Conservation (phyloP, 2,797 vertebrate species). For the Danio jaintianensis region DNA sequence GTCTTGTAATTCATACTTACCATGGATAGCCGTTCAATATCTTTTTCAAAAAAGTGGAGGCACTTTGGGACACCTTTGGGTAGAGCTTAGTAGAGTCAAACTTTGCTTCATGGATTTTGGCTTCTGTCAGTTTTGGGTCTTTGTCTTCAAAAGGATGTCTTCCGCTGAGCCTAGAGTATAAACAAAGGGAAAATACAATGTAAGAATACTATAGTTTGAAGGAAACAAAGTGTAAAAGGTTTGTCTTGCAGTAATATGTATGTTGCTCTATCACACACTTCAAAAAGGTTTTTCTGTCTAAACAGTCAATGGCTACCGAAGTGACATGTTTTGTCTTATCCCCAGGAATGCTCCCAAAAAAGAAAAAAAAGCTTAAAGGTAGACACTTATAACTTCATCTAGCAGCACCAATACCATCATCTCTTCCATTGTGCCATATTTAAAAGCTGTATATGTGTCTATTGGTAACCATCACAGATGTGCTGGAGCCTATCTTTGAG, state of each 20-base stretch:
- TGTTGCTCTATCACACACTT: too few relatives aligned
- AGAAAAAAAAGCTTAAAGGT: too few relatives aligned
- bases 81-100: slow-evolving; percentile 92
- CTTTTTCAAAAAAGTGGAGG: slow-evolving; percentile 92
- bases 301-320: too few relatives aligned
- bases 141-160: slow-evolving; percentile 89
- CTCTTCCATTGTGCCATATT: too few relatives aligned
- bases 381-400: too few relatives aligned
- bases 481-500: too few relatives aligned
- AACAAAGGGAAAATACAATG: background rate
- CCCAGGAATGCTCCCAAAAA: too few relatives aligned
- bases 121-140: slow-evolving; percentile 84
- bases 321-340: too few relatives aligned
- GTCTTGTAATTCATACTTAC: slow-evolving; percentile 78
- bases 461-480: too few relatives aligned
- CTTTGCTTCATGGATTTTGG: slow-evolving; percentile 88
- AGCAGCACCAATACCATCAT: too few relatives aligned
- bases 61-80: slow-evolving; percentile 94
- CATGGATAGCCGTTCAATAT: slow-evolving; percentile 91
- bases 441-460: too few relatives aligned
- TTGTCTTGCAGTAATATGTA: background rate
- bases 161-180: slow-evolving; percentile 89
- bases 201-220: background rate
- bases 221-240: background rate
- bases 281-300: too few relatives aligned